phyloP scores from a whole-genome alignment of 2,113 vertebrate genomes.

The Amblyornis subalaris region DNA sequence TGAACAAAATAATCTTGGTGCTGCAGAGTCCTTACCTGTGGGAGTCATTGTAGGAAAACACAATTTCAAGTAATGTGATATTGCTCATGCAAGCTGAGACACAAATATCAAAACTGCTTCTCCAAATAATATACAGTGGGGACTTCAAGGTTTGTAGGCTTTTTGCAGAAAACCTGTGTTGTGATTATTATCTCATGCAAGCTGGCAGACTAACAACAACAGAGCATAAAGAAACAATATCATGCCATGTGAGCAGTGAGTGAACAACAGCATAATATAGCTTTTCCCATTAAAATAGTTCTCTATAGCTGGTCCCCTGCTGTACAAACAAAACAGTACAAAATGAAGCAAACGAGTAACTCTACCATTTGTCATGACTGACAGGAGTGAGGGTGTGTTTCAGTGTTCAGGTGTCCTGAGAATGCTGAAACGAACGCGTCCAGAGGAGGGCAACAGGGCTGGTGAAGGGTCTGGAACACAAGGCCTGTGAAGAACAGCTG shows the following conservation, averaged over 20 bases:
- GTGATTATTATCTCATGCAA: not conserved
- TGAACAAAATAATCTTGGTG: not conserved
- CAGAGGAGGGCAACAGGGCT: too few relatives aligned
- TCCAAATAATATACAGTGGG: not conserved
- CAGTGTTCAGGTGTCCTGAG: not conserved
- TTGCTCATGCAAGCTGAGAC: not conserved
- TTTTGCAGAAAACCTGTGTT: not conserved
- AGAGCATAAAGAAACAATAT: not conserved
- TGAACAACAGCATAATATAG: not conserved
- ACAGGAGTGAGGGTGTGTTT: not conserved
- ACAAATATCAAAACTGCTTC: conserved; percentile 2
- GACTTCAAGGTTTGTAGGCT: not conserved
- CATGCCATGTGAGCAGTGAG: not conserved
- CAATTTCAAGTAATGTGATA: not conserved
- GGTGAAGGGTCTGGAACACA: too few relatives aligned
- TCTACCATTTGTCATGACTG: not conserved
- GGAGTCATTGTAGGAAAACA: not conserved
- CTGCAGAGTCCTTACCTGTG: not conserved
- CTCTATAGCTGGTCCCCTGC: not conserved
- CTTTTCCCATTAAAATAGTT: not conserved
- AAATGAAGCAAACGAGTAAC: not conserved
- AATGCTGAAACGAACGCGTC: not conserved
- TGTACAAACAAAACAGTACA: not conserved
- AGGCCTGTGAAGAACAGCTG: too few relatives aligned
- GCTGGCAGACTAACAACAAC: not conserved